Percentiles rank a stretch among this genome's conserved stretches.
Evolutionary conservation across 2,113 vertebrate species (phyloP).

Genomic region (Brachyistius frenatus): DNA sequence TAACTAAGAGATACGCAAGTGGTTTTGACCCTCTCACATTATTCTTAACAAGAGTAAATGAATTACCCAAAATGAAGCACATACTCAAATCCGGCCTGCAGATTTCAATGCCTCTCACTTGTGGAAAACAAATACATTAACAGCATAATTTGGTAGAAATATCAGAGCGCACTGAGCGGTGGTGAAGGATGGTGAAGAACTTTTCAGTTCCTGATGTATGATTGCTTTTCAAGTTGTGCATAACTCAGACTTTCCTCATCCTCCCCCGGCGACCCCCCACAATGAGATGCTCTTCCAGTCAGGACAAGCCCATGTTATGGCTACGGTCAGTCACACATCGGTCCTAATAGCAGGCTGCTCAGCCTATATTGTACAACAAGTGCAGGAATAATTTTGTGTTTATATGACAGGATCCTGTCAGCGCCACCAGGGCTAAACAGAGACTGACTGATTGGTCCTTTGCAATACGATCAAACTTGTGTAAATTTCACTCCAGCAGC

Average conservation of each 20-base stretch:
- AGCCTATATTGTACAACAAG: slow-evolving; percentile 42
- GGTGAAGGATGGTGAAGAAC: slow-evolving; percentile 22
- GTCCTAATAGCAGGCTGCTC: slow-evolving; percentile 44
- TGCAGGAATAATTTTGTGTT: slow-evolving; percentile 63
- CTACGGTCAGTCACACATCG: slow-evolving; percentile 59
- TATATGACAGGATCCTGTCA: slow-evolving; percentile 48
- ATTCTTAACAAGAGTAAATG: neutral
- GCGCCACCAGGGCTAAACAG: slow-evolving; percentile 37
- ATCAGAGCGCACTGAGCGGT: neutral
- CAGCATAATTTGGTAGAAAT: slow-evolving; percentile 20
- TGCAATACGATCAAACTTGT: slow-evolving; percentile 12
- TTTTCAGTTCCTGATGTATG: slow-evolving; percentile 13
- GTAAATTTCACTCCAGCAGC: neutral
- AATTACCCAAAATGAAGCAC: neutral
- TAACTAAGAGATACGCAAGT: too few relatives aligned
- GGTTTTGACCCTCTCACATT: too few relatives aligned
- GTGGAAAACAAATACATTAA: neutral
- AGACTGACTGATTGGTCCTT: neutral
- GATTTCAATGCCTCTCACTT: neutral
- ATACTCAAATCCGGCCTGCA: too few relatives aligned
- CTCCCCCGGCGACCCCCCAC: slow-evolving; percentile 42
- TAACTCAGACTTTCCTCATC: slow-evolving; percentile 60
- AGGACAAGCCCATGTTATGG: slow-evolving; percentile 68
- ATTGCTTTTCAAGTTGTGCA: slow-evolving; percentile 45
- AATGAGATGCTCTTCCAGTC: slow-evolving; percentile 29